Percentiles rank a stretch among this genome's conserved stretches.
Conservation (phyloP, 2,888 invertebrate genomes). For the Melieria crassipennis region DNA sequence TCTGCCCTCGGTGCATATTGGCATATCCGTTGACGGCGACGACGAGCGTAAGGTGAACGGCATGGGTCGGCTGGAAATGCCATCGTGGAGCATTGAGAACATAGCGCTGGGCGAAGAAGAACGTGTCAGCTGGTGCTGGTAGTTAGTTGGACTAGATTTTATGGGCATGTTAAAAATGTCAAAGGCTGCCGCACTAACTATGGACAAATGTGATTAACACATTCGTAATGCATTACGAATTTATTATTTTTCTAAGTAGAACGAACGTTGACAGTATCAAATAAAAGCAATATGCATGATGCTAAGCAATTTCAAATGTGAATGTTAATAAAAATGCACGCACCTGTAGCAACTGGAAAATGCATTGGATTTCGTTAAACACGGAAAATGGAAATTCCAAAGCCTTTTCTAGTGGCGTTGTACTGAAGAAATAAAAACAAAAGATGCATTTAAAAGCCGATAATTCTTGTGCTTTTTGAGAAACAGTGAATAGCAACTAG, state of each 20-base stretch:
- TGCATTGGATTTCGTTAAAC: no score
- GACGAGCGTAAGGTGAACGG: constrained; percentile 71
- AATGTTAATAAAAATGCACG: no score
- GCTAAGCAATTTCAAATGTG: no score
- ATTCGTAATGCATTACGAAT: neutral
- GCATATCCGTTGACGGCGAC: constrained; percentile 66
- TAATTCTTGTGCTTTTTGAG: no score
- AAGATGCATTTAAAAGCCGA: no score
- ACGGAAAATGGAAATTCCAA: no score
- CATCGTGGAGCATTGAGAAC: constrained; percentile 73
- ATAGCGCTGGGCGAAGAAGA: constrained; percentile 77
- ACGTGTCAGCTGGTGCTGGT: constrained; percentile 72
- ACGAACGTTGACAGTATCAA: no score
- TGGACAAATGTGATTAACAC: neutral
- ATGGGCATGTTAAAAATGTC: neutral
- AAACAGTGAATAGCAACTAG: no score
- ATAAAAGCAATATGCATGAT: no score
- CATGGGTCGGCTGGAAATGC: constrained; percentile 72
- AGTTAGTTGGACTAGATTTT: constrained; percentile 1
- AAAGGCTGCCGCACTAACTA: neutral
- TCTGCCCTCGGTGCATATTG: constrained; percentile 61
- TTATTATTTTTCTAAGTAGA: neutral
- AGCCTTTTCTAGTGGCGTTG: no score
- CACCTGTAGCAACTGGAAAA: no score
- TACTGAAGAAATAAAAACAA: no score